Conservation (phyloP, 2,113 vertebrate genomes). For the Sebastes fasciatus region DNA sequence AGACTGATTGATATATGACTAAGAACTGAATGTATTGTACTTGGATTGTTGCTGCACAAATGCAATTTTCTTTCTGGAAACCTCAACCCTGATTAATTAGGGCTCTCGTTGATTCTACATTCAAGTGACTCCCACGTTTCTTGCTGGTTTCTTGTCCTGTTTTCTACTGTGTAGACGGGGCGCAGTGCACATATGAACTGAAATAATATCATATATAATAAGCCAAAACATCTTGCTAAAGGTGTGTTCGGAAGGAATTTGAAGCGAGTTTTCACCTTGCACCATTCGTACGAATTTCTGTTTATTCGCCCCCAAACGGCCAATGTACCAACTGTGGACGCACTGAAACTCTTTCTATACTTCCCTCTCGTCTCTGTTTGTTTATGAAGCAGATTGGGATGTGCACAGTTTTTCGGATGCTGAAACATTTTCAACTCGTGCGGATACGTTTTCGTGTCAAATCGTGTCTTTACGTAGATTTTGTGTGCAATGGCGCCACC, state of each 20-base stretch:
- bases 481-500: not conserved
- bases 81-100: conserved; percentile 33
- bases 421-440: not conserved
- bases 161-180: conserved; percentile 77
- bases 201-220: not conserved
- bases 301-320: not conserved
- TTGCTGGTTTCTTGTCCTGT: conserved; percentile 30
- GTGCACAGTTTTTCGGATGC: too few relatives aligned
- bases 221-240: conserved; percentile 27
- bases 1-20: conserved; percentile 45
- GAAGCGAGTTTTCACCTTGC: not conserved
- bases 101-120: conserved; percentile 33
- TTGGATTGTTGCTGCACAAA: conserved; percentile 70
- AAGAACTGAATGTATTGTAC: conserved; percentile 78
- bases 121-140: conserved; percentile 21
- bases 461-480: not conserved
- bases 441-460: not conserved
- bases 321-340: not conserved
- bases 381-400: not conserved
- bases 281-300: not conserved
- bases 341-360: not conserved
- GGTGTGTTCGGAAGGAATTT: conserved; percentile 16
- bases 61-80: conserved; percentile 49
- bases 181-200: conserved; percentile 20
- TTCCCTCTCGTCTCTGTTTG: not conserved